These are phyloP conservation scores for Diplosoma virens DNA, from an alignment of 23 tunicate genomes.

Conservation along the genomic window DNA sequence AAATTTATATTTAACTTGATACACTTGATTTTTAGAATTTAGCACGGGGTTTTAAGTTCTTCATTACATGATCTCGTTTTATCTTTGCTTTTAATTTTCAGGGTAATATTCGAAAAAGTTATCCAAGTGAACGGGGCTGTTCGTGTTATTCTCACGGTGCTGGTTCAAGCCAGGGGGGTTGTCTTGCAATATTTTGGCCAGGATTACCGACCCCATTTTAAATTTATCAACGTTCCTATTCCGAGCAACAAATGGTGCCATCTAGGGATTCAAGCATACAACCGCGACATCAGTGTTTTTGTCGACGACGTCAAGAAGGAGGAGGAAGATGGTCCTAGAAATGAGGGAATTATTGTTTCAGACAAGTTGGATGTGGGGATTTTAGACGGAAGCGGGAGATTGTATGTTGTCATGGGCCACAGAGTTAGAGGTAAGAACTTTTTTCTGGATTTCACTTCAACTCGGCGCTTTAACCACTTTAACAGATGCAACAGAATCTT, in stretches of 20 bases:
- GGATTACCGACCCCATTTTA: conserved; percentile 37
- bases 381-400: conserved; percentile 44
- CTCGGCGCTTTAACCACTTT: no score
- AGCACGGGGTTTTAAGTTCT: no score
- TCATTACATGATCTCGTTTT: no score
- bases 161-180: conserved; percentile 42
- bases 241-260: conserved; percentile 69
- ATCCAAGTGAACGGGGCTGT: conserved; percentile 38
- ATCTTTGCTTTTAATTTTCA: background rate
- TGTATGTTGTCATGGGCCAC: conserved; percentile 55
- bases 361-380: conserved; percentile 27
- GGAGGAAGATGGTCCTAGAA: background rate
- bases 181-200: conserved; percentile 58
- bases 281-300: conserved; percentile 50
- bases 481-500: no score
- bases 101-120: conserved; percentile 67
- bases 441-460: no score
- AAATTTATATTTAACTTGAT: no score
- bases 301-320: conserved; percentile 38
- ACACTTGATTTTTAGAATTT: no score
- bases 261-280: conserved; percentile 71
- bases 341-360: conserved; percentile 37
- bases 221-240: conserved; percentile 29
- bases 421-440: conserved; percentile 52
- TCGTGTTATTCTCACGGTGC: conserved; percentile 41